phyloP scores from a whole-genome alignment of 2,888 invertebrate species.

The Bombylius discolor region DNA sequence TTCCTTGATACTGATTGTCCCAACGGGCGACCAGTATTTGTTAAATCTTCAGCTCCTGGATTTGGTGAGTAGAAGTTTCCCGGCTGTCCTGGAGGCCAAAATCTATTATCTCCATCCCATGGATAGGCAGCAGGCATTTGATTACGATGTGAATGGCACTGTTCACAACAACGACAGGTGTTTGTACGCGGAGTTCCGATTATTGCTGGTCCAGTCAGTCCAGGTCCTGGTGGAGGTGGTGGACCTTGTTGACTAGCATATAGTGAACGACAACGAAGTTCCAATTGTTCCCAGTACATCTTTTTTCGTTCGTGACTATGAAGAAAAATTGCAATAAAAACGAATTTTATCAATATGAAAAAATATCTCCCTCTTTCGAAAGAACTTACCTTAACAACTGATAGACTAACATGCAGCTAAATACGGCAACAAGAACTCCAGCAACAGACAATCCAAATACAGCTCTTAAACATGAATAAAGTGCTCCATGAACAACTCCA shows the following conservation, averaged over 20 bases:
- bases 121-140: slow-evolving; percentile 44
- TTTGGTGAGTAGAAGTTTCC: slow-evolving; percentile 78
- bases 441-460: slow-evolving; percentile 85
- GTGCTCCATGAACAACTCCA: slow-evolving; percentile 78
- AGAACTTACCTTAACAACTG: slow-evolving; percentile 58
- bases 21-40: slow-evolving; percentile 20
- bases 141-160: slow-evolving; percentile 46
- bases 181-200: slow-evolving; percentile 31
- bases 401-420: slow-evolving; percentile 84
- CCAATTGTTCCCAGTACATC: slow-evolving; percentile 89
- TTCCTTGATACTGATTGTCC: slow-evolving; percentile 25
- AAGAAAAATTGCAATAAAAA: slow-evolving; percentile 5
- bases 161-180: slow-evolving; percentile 56
- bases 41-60: slow-evolving; percentile 46
- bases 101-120: slow-evolving; percentile 42
- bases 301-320: slow-evolving; percentile 81
- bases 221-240: slow-evolving; percentile 15
- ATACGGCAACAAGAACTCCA: slow-evolving; percentile 80
- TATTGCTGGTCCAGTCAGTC: slow-evolving; percentile 32
- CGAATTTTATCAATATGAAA: background rate
- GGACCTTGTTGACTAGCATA: slow-evolving; percentile 41
- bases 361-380: background rate
- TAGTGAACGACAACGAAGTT: slow-evolving; percentile 66
- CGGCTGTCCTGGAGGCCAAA: slow-evolving; percentile 49
- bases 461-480: slow-evolving; percentile 77